phyloP scores from a whole-genome alignment of 2,888 invertebrate species.

The Malacosoma neustria region DNA sequence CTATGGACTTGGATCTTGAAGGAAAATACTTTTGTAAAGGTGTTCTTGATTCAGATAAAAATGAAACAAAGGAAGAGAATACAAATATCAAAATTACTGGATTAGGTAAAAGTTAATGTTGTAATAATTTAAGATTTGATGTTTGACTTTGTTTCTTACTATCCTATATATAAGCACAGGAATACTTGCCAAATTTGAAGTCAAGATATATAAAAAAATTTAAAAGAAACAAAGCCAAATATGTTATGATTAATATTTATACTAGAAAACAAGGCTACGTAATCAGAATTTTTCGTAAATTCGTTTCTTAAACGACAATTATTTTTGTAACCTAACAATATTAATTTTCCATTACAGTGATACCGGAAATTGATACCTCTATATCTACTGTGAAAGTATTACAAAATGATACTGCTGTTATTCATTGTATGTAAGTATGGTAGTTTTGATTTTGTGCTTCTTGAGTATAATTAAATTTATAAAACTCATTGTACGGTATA shows the following conservation, averaged over 20 bases:
- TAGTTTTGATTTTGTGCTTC: too few species aligned
- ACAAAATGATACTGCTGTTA: neutral
- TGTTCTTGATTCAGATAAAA: neutral
- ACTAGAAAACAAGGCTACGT: too few species aligned
- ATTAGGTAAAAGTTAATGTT: neutral
- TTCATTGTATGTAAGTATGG: neutral
- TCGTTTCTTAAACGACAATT: too few species aligned
- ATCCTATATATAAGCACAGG: constrained; percentile 18
- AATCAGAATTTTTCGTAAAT: too few species aligned
- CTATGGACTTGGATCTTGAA: constrained; percentile 14
- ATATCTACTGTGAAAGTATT: neutral
- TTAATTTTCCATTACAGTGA: too few species aligned
- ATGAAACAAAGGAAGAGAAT: neutral
- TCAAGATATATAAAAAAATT: too few species aligned
- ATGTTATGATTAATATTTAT: too few species aligned
- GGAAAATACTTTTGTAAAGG: constrained; percentile 1
- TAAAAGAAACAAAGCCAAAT: too few species aligned
- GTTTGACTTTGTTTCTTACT: constrained; percentile 7
- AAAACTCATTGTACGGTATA: too few species aligned
- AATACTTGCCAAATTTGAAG: constrained; percentile 32
- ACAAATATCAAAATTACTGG: neutral
- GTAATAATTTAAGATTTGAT: neutral
- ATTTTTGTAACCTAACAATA: too few species aligned
- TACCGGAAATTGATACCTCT: neutral
- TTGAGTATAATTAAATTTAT: too few species aligned